These are phyloP conservation scores for Erinaceus europaeus DNA, from an alignment of 2,113 vertebrate species.

Conservation along the genomic window DNA sequence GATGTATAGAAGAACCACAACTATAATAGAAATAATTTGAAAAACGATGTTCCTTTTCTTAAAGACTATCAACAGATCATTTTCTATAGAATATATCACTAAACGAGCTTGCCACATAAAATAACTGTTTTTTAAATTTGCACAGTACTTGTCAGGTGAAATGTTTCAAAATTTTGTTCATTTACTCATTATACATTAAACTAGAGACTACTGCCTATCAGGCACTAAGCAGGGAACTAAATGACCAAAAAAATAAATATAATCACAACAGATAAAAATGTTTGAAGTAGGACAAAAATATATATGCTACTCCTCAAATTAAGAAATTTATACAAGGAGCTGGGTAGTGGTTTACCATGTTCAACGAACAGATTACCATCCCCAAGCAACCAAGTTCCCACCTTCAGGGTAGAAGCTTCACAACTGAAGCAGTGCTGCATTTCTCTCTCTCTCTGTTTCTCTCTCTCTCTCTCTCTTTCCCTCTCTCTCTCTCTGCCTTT, in stretches of 20 bases:
- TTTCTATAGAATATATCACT: not conserved
- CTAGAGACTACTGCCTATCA: rapidly evolving
- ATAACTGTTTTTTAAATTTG: constrained; percentile 12
- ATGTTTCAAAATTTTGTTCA: not conserved
- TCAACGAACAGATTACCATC: too few relatives aligned
- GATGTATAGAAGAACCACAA: too few relatives aligned
- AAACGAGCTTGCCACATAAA: not conserved
- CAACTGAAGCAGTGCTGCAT: too few relatives aligned
- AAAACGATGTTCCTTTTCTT: not conserved
- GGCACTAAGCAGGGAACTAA: not conserved
- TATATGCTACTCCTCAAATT: too few relatives aligned
- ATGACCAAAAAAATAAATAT: not conserved
- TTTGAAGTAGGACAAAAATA: too few relatives aligned
- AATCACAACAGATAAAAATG: not conserved
- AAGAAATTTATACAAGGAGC: too few relatives aligned
- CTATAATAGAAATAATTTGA: not conserved
- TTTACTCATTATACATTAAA: not conserved
- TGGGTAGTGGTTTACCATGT: too few relatives aligned
- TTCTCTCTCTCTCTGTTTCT: too few relatives aligned
- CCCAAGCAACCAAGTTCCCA: too few relatives aligned
- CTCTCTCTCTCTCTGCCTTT: too few relatives aligned
- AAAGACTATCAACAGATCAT: not conserved
- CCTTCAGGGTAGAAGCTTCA: too few relatives aligned
- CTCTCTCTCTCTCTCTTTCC: too few relatives aligned
- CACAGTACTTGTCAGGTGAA: not conserved